Percentiles rank a stretch among this genome's conserved stretches.
Conservation (phyloP, 2,888 invertebrate genomes). For the Amphipoea lucens region DNA sequence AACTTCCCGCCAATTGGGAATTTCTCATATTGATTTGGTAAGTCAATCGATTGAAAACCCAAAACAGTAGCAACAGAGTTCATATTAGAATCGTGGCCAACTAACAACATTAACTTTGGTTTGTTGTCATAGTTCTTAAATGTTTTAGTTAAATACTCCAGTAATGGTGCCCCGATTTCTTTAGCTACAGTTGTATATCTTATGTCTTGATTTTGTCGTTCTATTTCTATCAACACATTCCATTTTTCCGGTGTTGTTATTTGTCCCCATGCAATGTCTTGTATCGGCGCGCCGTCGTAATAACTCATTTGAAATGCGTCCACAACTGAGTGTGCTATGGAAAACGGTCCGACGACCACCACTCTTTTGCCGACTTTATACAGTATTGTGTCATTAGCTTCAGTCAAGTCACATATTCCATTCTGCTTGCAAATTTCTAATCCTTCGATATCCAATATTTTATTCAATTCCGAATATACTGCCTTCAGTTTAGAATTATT, state of each 20-base stretch:
- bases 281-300: slow-evolving; percentile 43
- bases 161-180: slow-evolving; percentile 42
- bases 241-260: slow-evolving; percentile 45
- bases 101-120: slow-evolving; percentile 53
- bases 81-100: slow-evolving; percentile 62
- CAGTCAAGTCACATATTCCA: slow-evolving; percentile 54
- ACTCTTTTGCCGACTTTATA: slow-evolving; percentile 14
- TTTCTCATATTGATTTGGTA: slow-evolving; percentile 59
- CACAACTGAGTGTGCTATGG: slow-evolving; percentile 16
- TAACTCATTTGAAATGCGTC: slow-evolving; percentile 56
- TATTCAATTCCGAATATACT: slow-evolving; percentile 46
- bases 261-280: slow-evolving; percentile 61
- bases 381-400: slow-evolving; percentile 33
- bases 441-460: slow-evolving; percentile 51
- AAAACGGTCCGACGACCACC: slow-evolving; percentile 19
- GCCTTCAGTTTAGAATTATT: slow-evolving; percentile 33
- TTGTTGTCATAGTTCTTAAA: slow-evolving; percentile 47
- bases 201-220: slow-evolving; percentile 42
- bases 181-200: slow-evolving; percentile 43
- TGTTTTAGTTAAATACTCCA: slow-evolving; percentile 35
- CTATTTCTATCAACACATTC: slow-evolving; percentile 51
- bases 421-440: slow-evolving; percentile 54
- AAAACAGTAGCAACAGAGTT: slow-evolving; percentile 39
- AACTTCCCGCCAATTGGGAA: slow-evolving; percentile 59
- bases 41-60: slow-evolving; percentile 38